phyloP scores from a whole-genome alignment of 2,113 vertebrate species.

The Pteruthius melanotis region DNA sequence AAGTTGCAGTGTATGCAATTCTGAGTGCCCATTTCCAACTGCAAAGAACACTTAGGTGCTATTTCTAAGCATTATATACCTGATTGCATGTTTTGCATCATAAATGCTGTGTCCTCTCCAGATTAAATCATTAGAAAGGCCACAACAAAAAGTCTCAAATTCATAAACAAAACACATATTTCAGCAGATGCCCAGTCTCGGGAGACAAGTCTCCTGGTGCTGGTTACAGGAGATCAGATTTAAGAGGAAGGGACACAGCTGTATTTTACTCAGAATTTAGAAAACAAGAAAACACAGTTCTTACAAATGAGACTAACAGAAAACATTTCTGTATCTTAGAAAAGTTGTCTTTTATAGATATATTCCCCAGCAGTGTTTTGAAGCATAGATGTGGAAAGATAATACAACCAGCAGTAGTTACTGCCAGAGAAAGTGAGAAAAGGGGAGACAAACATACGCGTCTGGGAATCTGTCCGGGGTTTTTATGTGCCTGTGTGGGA shows the following conservation, averaged over 20 bases:
- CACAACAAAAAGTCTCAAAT: not conserved
- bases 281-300: not conserved
- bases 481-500: constrained; percentile 81
- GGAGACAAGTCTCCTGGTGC: not conserved
- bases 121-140: not conserved
- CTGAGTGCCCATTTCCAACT: not conserved
- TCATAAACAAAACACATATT: not conserved
- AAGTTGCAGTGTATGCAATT: not conserved
- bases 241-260: not conserved
- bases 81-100: not conserved
- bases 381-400: not conserved
- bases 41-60: not conserved
- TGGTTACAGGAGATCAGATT: not conserved
- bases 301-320: not conserved
- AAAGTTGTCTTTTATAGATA: not conserved
- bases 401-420: not conserved
- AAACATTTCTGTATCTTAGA: not conserved
- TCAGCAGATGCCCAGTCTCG: not conserved
- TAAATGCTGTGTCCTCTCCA: not conserved
- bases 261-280: not conserved
- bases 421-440: not conserved
- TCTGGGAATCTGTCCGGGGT: constrained; percentile 76
- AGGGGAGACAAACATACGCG: constrained; percentile 69
- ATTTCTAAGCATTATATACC: not conserved
- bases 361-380: not conserved